These are phyloP conservation scores for Atrichornis clamosus DNA, from an alignment of 2,113 vertebrate genomes.

Conservation along the genomic window DNA sequence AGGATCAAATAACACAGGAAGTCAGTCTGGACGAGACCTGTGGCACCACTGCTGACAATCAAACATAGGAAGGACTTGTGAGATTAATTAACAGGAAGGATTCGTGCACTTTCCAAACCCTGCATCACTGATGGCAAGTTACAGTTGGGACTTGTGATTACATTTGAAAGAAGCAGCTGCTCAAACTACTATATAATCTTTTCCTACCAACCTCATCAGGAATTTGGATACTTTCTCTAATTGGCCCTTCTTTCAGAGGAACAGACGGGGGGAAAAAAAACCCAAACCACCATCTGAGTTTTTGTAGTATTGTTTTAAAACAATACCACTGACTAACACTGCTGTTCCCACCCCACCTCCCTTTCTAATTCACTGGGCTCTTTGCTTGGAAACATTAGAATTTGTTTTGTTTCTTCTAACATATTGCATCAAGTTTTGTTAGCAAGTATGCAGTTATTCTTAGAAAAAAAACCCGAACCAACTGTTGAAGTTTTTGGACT, in stretches of 20 bases:
- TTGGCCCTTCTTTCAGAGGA: neutral
- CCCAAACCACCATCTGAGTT: neutral
- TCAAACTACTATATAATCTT: neutral
- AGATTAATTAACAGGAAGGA: neutral
- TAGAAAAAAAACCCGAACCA: neutral
- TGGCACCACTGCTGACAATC: neutral
- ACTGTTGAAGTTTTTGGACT: neutral
- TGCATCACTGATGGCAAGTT: neutral
- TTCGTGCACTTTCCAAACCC: neutral
- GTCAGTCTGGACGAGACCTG: neutral
- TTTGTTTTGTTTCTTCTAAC: neutral
- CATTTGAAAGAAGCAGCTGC: neutral
- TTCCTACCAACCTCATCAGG: neutral
- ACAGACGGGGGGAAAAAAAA: neutral
- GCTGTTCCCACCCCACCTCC: constrained; percentile 11
- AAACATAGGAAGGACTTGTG: neutral
- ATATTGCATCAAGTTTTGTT: neutral
- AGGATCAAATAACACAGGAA: neutral
- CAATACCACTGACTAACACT: neutral
- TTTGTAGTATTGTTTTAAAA: constrained; percentile 15
- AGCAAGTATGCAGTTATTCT: neutral
- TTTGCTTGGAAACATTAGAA: neutral
- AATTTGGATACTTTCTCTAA: neutral
- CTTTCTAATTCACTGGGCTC: neutral
- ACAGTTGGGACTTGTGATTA: neutral